These are phyloP conservation scores for Eupsittula cactorum DNA, from an alignment of 2,113 vertebrate species.

Conservation along the genomic window DNA sequence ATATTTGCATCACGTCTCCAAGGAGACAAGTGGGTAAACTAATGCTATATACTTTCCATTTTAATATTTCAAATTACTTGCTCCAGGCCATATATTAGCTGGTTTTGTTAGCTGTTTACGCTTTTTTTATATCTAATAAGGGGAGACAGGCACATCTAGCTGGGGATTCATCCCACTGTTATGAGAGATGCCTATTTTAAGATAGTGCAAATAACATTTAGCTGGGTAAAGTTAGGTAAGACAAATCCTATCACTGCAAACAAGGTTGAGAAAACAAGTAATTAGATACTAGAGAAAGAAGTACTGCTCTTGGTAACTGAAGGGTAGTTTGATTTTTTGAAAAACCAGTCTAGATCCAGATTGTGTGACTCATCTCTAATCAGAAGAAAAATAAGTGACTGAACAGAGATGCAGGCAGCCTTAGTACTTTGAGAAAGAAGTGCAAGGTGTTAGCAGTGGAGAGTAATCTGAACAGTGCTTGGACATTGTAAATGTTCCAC, in stretches of 20 bases:
- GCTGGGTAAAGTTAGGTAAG: conserved; percentile 35
- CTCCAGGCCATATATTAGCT: conserved; percentile 21
- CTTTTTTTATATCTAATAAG: conserved; percentile 2
- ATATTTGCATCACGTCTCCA: conserved; percentile 4
- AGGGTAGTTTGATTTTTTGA: not conserved
- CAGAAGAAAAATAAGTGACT: conserved; percentile 31
- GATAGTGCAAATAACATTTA: not conserved
- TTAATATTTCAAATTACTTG: conserved; percentile 41
- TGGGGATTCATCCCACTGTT: conserved; percentile 33
- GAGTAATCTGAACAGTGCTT: not conserved
- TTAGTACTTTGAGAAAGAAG: not conserved
- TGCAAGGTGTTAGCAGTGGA: not conserved
- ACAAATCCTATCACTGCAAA: not conserved
- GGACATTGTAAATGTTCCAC: not conserved
- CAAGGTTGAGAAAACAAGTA: conserved; percentile 6
- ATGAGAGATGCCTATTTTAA: not conserved
- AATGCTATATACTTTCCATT: not conserved
- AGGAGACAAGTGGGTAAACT: conserved; percentile 21
- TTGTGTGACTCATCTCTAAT: conserved; percentile 13
- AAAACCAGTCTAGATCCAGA: not conserved
- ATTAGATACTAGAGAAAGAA: not conserved
- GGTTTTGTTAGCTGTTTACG: conserved; percentile 22
- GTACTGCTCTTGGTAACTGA: not conserved
- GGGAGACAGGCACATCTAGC: not conserved
- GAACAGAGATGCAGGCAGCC: not conserved